These are phyloP conservation scores for Limanda limanda DNA, from an alignment of 2,113 vertebrate genomes.

Conservation along the genomic window DNA sequence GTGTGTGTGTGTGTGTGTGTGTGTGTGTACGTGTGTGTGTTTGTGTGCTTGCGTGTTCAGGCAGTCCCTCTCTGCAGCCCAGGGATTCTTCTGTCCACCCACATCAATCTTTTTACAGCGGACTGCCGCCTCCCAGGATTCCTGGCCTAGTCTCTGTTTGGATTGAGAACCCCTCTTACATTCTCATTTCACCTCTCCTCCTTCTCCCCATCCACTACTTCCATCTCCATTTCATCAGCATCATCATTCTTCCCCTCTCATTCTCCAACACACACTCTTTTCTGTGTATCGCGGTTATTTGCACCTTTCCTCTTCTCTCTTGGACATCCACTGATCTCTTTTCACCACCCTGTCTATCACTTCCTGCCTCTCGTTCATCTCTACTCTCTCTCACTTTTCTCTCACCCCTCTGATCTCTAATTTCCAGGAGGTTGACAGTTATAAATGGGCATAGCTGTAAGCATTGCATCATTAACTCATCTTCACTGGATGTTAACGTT, in stretches of 20 bases:
- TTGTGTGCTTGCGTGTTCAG: conserved; percentile 22
- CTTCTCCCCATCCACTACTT: not conserved
- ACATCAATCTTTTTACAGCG: conserved; percentile 70
- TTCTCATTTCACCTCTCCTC: conserved; percentile 16
- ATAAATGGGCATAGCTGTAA: conserved; percentile 35
- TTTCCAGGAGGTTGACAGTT: conserved; percentile 44
- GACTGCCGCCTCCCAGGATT: conserved; percentile 63
- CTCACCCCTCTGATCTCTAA: conserved; percentile 2
- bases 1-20: too few relatives aligned
- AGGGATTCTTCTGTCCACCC: conserved; percentile 69
- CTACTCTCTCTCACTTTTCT: conserved; percentile 5
- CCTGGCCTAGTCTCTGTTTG: conserved; percentile 40
- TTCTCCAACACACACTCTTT: not conserved
- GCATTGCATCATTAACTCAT: conserved; percentile 55
- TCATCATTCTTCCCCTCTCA: conserved; percentile 12
- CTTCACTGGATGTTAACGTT: conserved; percentile 41
- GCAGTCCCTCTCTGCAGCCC: conserved; percentile 46
- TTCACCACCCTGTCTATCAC: too few relatives aligned
- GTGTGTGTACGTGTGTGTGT: too few relatives aligned
- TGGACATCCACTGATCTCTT: not conserved
- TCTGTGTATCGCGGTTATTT: conserved; percentile 1
- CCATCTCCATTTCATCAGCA: conserved; percentile 9
- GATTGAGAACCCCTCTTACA: conserved; percentile 29
- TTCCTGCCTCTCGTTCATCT: conserved; percentile 4
- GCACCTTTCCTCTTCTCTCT: not conserved